Evolutionary conservation across 2,888 invertebrate species (phyloP).

Genomic region (Anoplius nigerrimus): DNA sequence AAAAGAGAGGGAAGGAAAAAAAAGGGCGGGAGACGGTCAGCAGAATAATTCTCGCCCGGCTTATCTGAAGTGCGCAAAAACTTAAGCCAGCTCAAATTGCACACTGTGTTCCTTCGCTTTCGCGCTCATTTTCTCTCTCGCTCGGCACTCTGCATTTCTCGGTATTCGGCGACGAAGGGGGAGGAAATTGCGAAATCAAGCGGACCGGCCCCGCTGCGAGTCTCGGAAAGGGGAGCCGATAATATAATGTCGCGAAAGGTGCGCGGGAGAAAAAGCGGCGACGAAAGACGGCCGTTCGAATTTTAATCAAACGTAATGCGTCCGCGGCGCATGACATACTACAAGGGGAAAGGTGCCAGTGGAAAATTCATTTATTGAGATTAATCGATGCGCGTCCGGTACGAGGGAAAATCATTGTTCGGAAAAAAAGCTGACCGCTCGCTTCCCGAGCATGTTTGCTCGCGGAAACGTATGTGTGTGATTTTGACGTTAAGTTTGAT

Average conservation of each 20-base stretch:
- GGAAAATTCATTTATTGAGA: conserved; percentile 42
- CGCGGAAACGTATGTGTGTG: background rate
- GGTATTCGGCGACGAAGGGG: background rate
- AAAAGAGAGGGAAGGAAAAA: no score
- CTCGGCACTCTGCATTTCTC: no score
- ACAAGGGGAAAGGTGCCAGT: conserved; percentile 6
- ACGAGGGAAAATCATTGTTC: background rate
- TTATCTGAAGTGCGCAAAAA: no score
- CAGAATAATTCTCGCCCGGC: no score
- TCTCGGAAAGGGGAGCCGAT: background rate
- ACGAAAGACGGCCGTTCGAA: conserved; percentile 1
- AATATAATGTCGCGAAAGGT: background rate
- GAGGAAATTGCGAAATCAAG: conserved; percentile 52
- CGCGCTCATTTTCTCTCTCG: no score
- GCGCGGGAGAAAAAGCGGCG: background rate
- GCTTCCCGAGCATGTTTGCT: background rate
- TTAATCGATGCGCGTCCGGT: conserved; percentile 21
- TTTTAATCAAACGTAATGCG: conserved; percentile 30
- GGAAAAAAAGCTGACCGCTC: background rate
- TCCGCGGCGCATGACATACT: no score
- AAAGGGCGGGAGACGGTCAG: no score
- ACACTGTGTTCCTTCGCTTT: no score
- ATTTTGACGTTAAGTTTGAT: conserved; percentile 8
- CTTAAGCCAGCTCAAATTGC: no score
- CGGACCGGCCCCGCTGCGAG: conserved; percentile 34